Conservation (phyloP, 2,888 invertebrate species). For the Hydropsyche betteni region DNA sequence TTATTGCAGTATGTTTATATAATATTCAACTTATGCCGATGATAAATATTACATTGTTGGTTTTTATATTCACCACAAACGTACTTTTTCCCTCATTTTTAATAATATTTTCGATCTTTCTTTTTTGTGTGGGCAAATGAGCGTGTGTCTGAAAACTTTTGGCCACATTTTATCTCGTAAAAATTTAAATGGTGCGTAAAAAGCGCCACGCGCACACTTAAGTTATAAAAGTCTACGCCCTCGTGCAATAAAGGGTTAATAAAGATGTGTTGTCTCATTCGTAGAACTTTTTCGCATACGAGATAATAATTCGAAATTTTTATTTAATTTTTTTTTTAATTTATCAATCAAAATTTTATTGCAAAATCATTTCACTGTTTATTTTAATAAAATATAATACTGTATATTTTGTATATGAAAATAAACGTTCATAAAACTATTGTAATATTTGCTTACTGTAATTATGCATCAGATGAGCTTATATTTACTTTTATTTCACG, state of each 20-base stretch:
- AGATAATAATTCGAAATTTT: too few relatives aligned
- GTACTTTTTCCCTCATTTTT: too few relatives aligned
- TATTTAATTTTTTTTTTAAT: background rate
- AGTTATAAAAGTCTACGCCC: conserved; percentile 14
- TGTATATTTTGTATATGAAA: background rate
- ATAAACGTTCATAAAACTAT: background rate
- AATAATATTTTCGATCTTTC: too few relatives aligned
- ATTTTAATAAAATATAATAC: too few relatives aligned
- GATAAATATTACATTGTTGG: too few relatives aligned
- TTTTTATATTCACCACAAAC: too few relatives aligned
- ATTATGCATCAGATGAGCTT: too few relatives aligned
- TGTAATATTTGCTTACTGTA: background rate
- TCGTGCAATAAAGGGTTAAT: conserved; percentile 16
- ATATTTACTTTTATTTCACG: too few relatives aligned
- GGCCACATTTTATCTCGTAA: background rate
- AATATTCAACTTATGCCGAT: too few relatives aligned
- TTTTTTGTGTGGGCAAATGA: too few relatives aligned
- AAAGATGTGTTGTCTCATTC: conserved; percentile 13
- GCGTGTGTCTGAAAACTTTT: background rate
- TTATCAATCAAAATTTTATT: background rate
- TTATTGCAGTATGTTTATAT: too few relatives aligned
- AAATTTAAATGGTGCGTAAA: conserved; percentile 13
- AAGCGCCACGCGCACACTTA: conserved; percentile 20
- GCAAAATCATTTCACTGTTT: background rate
- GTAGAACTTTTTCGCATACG: background rate